phyloP scores from a whole-genome alignment of 2,113 vertebrate genomes.

The Hyperoodon ampullatus region DNA sequence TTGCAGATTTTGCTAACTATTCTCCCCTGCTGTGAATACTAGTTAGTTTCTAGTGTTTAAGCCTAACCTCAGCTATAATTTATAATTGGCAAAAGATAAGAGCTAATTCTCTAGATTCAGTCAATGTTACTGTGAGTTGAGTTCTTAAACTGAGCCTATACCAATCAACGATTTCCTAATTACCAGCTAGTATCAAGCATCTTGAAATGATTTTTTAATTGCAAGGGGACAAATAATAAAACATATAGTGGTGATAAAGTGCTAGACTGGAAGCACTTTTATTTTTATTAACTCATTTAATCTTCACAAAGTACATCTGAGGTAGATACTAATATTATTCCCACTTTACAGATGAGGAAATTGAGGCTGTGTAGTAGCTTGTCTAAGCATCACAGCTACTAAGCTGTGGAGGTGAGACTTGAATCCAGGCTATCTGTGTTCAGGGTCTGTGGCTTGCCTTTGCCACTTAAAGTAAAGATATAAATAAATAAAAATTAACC shows the following conservation, averaged over 20 bases:
- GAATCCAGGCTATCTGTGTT: neutral
- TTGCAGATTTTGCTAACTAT: constrained; percentile 66
- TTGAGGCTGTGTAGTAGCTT: neutral
- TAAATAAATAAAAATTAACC: neutral
- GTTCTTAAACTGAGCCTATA: neutral
- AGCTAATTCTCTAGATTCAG: neutral
- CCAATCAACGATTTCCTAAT: constrained; percentile 24
- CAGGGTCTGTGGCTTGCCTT: neutral
- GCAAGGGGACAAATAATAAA: neutral
- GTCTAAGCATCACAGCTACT: neutral
- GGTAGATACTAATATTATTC: neutral
- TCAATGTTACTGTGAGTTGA: neutral
- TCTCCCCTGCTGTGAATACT: constrained; percentile 64
- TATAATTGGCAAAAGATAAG: constrained; percentile 60
- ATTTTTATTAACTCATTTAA: neutral
- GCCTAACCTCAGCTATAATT: constrained; percentile 37
- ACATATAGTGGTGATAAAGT: neutral
- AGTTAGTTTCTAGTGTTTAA: constrained; percentile 32
- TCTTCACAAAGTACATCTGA: neutral
- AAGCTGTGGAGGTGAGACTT: neutral
- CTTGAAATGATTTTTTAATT: neutral
- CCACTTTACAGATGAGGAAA: neutral
- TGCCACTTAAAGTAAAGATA: neutral
- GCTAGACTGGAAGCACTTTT: neutral
- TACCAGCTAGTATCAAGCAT: neutral